These are phyloP conservation scores for Achroia grisella DNA, from an alignment of 1,140 invertebrate species.

Conservation along the genomic window DNA sequence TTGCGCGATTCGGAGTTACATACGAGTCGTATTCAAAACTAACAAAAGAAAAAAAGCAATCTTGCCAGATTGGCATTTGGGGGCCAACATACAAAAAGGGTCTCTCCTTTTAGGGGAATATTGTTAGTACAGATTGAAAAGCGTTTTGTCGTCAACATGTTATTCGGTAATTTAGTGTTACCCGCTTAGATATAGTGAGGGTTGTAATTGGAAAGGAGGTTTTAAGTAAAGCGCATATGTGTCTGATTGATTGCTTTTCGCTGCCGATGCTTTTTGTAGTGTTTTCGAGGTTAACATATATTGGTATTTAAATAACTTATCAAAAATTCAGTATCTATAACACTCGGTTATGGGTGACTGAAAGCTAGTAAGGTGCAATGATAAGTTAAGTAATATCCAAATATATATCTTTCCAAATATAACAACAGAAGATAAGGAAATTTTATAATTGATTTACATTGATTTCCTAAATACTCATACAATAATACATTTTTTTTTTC, in stretches of 20 bases:
- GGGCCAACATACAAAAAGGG: slow-evolving; percentile 50
- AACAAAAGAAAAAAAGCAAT: slow-evolving; percentile 73
- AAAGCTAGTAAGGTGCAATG: too few species aligned
- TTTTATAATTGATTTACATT: too few species aligned
- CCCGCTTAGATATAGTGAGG: slow-evolving; percentile 52
- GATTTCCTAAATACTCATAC: too few species aligned
- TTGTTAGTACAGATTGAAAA: slow-evolving; percentile 65
- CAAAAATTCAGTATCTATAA: too few species aligned
- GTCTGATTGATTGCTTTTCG: slow-evolving; percentile 64
- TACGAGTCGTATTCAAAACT: slow-evolving; percentile 64
- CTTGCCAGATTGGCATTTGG: slow-evolving; percentile 66
- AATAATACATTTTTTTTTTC: too few species aligned
- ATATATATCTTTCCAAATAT: too few species aligned
- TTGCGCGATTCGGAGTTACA: slow-evolving; percentile 43
- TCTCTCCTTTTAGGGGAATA: slow-evolving; percentile 55
- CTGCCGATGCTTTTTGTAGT: slow-evolving; percentile 6
- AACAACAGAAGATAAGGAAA: too few species aligned
- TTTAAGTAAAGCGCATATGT: slow-evolving; percentile 49
- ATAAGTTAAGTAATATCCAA: too few species aligned
- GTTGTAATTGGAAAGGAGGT: slow-evolving; percentile 52
- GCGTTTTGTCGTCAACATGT: slow-evolving; percentile 68
- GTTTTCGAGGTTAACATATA: too few species aligned
- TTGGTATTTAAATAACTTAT: too few species aligned
- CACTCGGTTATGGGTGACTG: too few species aligned
- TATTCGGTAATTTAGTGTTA: slow-evolving; percentile 67